These are phyloP conservation scores for Brevipalpus yothersi DNA, from an alignment of 1,140 invertebrate species.

Conservation along the genomic window DNA sequence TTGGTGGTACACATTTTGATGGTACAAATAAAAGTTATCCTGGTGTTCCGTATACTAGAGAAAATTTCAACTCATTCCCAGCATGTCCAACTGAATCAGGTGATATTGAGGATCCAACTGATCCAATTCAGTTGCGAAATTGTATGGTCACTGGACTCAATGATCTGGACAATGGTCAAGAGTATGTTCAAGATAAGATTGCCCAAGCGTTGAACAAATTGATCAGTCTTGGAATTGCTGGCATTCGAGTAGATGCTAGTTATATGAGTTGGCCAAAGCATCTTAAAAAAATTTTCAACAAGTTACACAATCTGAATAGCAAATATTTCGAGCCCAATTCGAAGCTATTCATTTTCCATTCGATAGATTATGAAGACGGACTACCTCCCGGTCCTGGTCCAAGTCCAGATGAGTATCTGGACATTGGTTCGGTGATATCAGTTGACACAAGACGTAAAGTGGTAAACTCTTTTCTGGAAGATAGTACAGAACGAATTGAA, in stretches of 20 bases:
- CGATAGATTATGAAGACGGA: slow-evolving; percentile 28
- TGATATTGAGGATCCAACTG: slow-evolving; percentile 15
- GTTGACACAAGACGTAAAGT: slow-evolving; percentile 37
- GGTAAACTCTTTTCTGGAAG: slow-evolving; percentile 27
- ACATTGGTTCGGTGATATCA: slow-evolving; percentile 41
- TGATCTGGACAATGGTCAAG: slow-evolving; percentile 38
- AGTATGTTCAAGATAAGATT: slow-evolving; percentile 39
- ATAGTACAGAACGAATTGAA: slow-evolving; percentile 17
- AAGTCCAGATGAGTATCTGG: slow-evolving; percentile 34
- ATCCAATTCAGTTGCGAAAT: slow-evolving; percentile 28
- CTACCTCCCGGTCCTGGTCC: slow-evolving; percentile 38
- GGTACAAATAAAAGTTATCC: slow-evolving; percentile 18
- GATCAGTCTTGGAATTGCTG: slow-evolving; percentile 45
- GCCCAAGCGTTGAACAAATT: slow-evolving; percentile 39
- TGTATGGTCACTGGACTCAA: slow-evolving; percentile 42
- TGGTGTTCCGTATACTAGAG: slow-evolving; percentile 24
- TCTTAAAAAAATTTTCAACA: slow-evolving; percentile 31
- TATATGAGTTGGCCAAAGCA: slow-evolving; percentile 59
- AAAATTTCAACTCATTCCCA: slow-evolving; percentile 17
- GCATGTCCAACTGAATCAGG: slow-evolving; percentile 16
- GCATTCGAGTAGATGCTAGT: slow-evolving; percentile 41
- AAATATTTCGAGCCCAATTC: slow-evolving; percentile 28
- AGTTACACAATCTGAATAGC: slow-evolving; percentile 32
- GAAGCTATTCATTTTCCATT: slow-evolving; percentile 39
- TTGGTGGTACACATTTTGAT: slow-evolving; percentile 29